Percentiles rank a stretch among this genome's conserved stretches.
These are phyloP conservation scores for Colinus virginianus DNA, from an alignment of 2,113 vertebrate species.

Conservation along the genomic window DNA sequence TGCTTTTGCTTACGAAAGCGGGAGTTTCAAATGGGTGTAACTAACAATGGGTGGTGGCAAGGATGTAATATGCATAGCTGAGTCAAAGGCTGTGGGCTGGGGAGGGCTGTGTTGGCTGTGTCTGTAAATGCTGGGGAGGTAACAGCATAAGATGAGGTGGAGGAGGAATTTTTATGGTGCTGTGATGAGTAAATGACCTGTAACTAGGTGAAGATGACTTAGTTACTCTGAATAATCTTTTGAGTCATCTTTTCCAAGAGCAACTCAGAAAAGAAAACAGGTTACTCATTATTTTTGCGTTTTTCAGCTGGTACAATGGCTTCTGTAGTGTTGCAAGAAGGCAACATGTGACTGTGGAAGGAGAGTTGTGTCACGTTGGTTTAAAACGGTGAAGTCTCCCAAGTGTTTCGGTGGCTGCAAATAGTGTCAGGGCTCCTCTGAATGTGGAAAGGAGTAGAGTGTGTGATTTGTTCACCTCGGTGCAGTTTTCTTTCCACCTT, in stretches of 20 bases:
- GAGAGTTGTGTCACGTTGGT: not conserved
- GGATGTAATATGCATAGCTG: not conserved
- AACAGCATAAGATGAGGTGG: constrained; percentile 22
- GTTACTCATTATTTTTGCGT: not conserved
- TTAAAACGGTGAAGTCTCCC: not conserved
- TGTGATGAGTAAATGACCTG: constrained; percentile 20
- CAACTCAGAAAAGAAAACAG: not conserved
- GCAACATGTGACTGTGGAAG: not conserved
- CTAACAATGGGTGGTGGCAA: not conserved
- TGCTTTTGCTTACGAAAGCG: not conserved
- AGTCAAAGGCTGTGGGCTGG: constrained; percentile 22
- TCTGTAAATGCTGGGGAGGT: not conserved
- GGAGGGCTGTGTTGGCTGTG: not conserved
- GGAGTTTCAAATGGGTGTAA: not conserved
- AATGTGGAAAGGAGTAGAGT: not conserved
- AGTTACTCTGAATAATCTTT: not conserved
- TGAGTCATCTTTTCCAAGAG: not conserved
- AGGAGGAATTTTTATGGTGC: not conserved
- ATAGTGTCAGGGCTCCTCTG: not conserved
- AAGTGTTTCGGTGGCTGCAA: not conserved
- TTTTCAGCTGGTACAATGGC: not conserved
- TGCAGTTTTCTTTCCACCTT: not conserved
- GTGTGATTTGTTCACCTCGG: not conserved
- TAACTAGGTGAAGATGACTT: constrained; percentile 27
- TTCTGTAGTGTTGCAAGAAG: not conserved